phyloP scores from a whole-genome alignment of 2,888 invertebrate genomes.

The Dryococelus australis region DNA sequence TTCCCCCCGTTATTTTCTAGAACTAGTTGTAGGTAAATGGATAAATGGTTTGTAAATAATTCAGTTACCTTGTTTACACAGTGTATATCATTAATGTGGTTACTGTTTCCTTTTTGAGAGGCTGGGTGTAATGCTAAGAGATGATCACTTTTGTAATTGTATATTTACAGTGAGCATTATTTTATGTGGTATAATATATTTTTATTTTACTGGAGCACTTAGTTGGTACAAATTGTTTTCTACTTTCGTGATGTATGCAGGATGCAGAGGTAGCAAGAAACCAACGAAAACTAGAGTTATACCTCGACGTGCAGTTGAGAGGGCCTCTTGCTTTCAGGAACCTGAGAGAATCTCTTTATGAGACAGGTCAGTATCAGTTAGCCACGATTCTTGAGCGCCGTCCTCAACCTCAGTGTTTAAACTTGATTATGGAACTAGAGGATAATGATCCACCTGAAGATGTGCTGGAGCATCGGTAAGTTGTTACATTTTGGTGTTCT shows the following conservation, averaged over 20 bases:
- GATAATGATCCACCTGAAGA: background rate
- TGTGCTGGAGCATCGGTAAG: background rate
- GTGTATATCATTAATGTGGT: too few species aligned
- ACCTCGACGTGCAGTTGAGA: slow-evolving; percentile 32
- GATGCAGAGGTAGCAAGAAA: background rate
- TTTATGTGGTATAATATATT: too few species aligned
- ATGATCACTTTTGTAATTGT: too few species aligned
- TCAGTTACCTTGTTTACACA: too few species aligned
- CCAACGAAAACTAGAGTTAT: slow-evolving; percentile 29
- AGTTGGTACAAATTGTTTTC: too few species aligned
- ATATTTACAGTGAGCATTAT: too few species aligned
- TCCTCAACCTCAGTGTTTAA: background rate
- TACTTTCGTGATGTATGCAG: background rate
- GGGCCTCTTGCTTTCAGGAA: slow-evolving; percentile 29
- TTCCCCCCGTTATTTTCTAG: too few species aligned
- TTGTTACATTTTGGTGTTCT: background rate
- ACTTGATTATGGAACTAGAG: background rate
- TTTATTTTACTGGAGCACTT: background rate
- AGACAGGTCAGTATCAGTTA: slow-evolving; percentile 22
- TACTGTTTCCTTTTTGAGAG: too few species aligned
- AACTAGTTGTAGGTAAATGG: too few species aligned
- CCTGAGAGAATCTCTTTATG: background rate
- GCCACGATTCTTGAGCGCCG: background rate
- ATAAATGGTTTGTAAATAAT: too few species aligned
- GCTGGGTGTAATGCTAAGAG: too few species aligned